Base-by-base conservation (phyloP, 2,113 vertebrate genomes). In the Siniperca knerii region DNA sequence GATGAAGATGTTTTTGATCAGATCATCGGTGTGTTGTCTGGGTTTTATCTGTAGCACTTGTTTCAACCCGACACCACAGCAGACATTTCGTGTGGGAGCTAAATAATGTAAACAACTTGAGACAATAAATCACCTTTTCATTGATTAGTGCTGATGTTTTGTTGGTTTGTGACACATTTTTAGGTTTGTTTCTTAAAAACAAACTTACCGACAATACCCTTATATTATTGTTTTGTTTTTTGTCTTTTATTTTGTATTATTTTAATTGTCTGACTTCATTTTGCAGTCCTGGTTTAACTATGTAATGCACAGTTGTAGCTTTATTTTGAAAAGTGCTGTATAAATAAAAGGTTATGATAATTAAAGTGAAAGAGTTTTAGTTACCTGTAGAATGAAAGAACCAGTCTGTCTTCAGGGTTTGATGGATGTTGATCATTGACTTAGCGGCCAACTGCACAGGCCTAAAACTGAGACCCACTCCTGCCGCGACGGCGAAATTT, bases 31-130 rank as follows among this genome's bases (percentile, higher is more conserved):
- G 12, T 29, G 13, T 64, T 13, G 3, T 46, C 44, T 46, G 44
- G 12, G 29, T 72, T 73, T 6, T 6, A 8, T 58, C 16, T 58
- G 35, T 35, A 12, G 66, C 42, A 0, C 12, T 10, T 52, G 37
- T 44, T 46, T 29, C 8, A 21, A 21, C 48, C 4, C 12, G 15
- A 50, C 23, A 0, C 29, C 46, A 25, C 55, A 18, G 18, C 35
- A 4, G 94, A 92, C 54, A 92, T 25, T 93, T 75, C 89, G 92
- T 78, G 88, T 95, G 20, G 65, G 68, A 23, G 4, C 35, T 44
- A 8, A 65, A 21, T 12, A 7, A 18, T 58, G 52, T 79, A 42
- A 33, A 68, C 42, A 48, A 10, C 15, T 35, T 44, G 18, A 61
- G 0, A 37, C 20, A 87, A 65, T 79, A 75, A 79, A 70, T 29